Evolutionary conservation across 2,113 vertebrate genomes (phyloP).

Genomic region (Eurystomus gularis): DNA sequence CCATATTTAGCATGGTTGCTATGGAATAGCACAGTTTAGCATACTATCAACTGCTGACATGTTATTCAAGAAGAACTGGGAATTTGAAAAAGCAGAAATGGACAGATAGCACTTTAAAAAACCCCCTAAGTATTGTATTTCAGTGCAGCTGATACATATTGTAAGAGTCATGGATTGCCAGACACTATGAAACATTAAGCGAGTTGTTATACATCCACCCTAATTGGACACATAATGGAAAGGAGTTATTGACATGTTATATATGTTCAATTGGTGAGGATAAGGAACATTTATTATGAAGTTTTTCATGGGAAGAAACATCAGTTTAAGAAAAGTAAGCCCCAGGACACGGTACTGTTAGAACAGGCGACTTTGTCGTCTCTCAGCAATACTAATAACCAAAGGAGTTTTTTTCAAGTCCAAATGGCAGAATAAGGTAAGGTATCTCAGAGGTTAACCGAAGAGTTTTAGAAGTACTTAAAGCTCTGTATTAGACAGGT

Average conservation of each 20-base stretch:
- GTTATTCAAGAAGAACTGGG: not conserved
- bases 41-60: not conserved
- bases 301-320: not conserved
- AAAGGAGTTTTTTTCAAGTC: not conserved
- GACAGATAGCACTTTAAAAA: not conserved
- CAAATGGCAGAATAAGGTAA: not conserved
- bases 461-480: not conserved
- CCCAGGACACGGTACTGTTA: not conserved
- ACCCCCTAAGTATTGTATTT: not conserved
- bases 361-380: not conserved
- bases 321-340: not conserved
- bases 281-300: not conserved
- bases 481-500: not conserved
- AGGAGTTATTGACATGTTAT: not conserved
- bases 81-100: not conserved
- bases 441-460: not conserved
- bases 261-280: not conserved
- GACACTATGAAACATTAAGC: not conserved
- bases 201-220: not conserved
- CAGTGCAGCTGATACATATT: not conserved
- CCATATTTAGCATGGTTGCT: constrained; percentile 33
- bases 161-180: not conserved
- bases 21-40: constrained; percentile 7
- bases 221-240: not conserved
- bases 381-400: not conserved